phyloP scores from a whole-genome alignment of 92 coral and sea anemone genomes.

The Epizoanthus scotinus region DNA sequence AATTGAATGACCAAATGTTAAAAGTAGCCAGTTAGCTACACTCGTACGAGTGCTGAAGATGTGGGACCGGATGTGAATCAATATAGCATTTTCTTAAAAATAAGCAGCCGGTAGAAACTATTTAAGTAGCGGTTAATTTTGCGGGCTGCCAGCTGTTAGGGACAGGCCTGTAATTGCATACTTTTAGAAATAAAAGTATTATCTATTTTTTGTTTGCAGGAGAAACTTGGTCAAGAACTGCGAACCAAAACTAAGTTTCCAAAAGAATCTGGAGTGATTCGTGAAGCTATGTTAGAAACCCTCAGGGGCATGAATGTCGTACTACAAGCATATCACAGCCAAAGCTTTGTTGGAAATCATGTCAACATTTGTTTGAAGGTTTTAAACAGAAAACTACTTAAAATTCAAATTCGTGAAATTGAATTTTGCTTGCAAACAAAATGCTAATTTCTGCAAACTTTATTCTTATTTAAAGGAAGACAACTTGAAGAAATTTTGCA shows the following conservation, averaged over 20 bases:
- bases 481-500: background rate
- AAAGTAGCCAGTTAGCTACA: no score
- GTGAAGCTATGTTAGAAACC: background rate
- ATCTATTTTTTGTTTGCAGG: background rate
- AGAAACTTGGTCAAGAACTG: background rate
- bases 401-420: no score
- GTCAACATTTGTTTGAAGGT: background rate
- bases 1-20: no score
- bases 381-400: no score
- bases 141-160: no score
- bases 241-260: background rate
- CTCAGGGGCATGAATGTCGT: background rate
- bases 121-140: no score
- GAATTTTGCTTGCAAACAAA: no score
- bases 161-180: background rate
- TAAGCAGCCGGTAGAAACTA: no score
- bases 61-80: no score
- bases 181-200: background rate
- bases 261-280: background rate
- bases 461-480: background rate
- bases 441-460: background rate
- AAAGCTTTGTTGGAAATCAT: background rate
- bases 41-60: no score
- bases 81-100: no score
- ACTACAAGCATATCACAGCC: background rate